Conservation (phyloP, 1,140 invertebrate species). For the Zaprionus africanus region DNA sequence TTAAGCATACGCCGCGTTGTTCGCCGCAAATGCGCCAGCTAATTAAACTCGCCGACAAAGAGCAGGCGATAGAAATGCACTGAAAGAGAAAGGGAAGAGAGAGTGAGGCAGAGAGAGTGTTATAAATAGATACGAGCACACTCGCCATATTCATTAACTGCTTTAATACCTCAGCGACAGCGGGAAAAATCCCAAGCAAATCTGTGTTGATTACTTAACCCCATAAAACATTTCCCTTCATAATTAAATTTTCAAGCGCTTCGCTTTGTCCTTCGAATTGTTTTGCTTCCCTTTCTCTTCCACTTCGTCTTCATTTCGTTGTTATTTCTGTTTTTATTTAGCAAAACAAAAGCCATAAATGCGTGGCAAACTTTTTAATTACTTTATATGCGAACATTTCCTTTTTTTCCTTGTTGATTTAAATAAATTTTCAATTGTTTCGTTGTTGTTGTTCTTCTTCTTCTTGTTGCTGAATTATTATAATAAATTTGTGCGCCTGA, state of each 20-base stretch:
- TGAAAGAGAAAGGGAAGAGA: background rate
- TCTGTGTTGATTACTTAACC: conserved; percentile 49
- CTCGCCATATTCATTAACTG: background rate
- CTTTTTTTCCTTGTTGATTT: conserved; percentile 64
- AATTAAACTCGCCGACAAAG: conserved; percentile 48
- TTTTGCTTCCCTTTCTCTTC: conserved; percentile 31
- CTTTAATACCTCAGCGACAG: background rate
- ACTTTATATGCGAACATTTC: conserved; percentile 69
- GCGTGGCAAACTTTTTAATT: conserved; percentile 77
- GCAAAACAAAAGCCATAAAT: conserved; percentile 68
- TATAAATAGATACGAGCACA: background rate
- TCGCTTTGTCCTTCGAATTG: conserved; percentile 39
- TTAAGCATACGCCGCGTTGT: conserved; percentile 66
- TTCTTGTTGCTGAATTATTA: conserved; percentile 63
- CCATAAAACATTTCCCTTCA: conserved; percentile 31
- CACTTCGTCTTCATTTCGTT: conserved; percentile 10
- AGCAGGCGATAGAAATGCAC: background rate
- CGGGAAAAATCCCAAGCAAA: conserved; percentile 7
- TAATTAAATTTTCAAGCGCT: conserved; percentile 66
- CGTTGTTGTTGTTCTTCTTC: conserved; percentile 11
- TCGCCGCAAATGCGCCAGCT: conserved; percentile 36
- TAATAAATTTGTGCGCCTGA: conserved; percentile 66
- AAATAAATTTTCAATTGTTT: conserved; percentile 65
- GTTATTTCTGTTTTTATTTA: conserved; percentile 10
- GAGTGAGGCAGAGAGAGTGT: background rate